Conservation (phyloP, 2,113 vertebrate genomes). For the Urocynchramus pylzowi region DNA sequence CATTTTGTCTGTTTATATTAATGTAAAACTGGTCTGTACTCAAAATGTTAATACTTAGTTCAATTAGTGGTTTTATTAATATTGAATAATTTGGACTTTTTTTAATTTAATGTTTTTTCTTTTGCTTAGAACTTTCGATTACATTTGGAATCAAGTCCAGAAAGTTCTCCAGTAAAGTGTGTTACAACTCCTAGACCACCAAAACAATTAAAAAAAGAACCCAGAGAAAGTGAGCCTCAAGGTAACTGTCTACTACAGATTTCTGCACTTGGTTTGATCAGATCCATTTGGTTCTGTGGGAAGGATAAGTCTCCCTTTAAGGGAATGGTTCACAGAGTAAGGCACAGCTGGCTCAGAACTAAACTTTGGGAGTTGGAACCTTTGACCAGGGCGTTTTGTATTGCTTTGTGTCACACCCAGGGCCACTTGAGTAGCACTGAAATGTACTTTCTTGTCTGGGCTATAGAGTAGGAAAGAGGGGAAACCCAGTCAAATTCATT, state of each 20-base stretch:
- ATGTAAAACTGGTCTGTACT: not conserved
- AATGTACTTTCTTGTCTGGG: not conserved
- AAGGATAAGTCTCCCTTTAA: not conserved
- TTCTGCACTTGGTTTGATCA: not conserved
- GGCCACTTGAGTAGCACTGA: not conserved
- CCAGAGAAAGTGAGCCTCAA: slow-evolving; percentile 66
- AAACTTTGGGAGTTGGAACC: not conserved
- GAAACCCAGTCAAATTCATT: not conserved
- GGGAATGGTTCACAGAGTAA: not conserved
- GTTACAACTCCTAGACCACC: slow-evolving; percentile 24
- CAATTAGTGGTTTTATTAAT: not conserved
- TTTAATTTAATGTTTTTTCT: not conserved
- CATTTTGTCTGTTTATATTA: not conserved
- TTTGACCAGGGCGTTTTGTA: not conserved
- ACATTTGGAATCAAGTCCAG: slow-evolving; percentile 70
- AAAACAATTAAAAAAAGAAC: slow-evolving; percentile 63
- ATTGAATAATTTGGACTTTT: rapidly evolving
- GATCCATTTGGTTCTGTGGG: not conserved
- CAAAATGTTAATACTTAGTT: not conserved
- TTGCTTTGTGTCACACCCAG: not conserved
- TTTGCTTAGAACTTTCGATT: slow-evolving; percentile 69
- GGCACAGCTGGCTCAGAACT: not conserved
- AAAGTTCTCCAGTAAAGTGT: slow-evolving; percentile 64
- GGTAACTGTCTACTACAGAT: slow-evolving; percentile 49
- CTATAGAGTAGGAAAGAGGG: not conserved